Evolutionary conservation across 1,140 invertebrate species (phyloP), one percentile per base, ranked within the genome.

Genomic region (Theocolax elegans): DNA sequence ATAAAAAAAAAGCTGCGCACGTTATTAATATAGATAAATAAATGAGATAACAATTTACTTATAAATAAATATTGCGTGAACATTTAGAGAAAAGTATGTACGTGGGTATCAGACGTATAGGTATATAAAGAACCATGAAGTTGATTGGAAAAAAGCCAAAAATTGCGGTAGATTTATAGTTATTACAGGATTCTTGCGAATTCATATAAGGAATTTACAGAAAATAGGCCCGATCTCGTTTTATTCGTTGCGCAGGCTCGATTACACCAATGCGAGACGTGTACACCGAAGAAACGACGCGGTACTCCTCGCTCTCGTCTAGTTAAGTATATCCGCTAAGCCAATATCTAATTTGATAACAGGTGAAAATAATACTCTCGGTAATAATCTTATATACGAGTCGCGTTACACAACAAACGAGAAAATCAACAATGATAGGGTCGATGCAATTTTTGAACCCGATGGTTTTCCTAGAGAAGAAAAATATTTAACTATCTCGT

Each of bases 321-420:
- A 2, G n/a, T n/a, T n/a, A 3, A 1, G 4, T 42, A 15, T 31
- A 56, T 46, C 38, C n/a, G 53, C 65, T 58, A 68, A 60, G 66
- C 66, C 66, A 68, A 68, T 60, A 68, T 68, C 66, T 68, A 68
- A 68, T 68, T 68, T 42, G 66, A 68, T 68, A 68, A 68, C 29
- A 68, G 66, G 54, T 68, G 54, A 60, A 68, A 68, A 68, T 60
- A 68, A 68, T 60, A 42, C 51, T 42, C 2, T 8, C 27, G 15
- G 54, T 38, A 59, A 48, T 58, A 59, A 67, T 59, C 17, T 29
- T 21, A 27, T 15, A 6, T 35, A 4, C 31, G 51, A 54, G 35
- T 54, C 64, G 51, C 38, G 40, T 66, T 66, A 56, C 64, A 46
- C 65, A 67, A 67, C 49, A 56, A 53, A 67, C 23, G 64, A 66